Evolutionary conservation across 1,140 invertebrate genomes (phyloP), one percentile per base, ranked within the genome.

Genomic region (Armadillidium nasatum): DNA sequence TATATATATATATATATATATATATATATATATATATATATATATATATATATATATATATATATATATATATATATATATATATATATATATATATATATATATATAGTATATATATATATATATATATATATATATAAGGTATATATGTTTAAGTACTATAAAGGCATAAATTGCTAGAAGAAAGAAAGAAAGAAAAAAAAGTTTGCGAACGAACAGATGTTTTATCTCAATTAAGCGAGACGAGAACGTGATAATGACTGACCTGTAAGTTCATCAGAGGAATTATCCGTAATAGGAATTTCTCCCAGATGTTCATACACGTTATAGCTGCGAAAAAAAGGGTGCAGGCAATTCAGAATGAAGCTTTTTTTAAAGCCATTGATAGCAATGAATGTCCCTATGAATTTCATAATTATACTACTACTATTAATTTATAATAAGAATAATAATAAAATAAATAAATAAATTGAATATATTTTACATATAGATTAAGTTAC

Each of bases 31-130:
- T 33, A 33, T 33, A 33, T 33, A 60, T 15, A 15, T 60, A 60
- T n/a, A 60, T 4, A 15, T 15, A 60, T 19, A 19, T 15, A 60
- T 15, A 15, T 60, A 60, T 60, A 19, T 13, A 15, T 13, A 15
- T 60, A 15, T 15, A 15, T 15, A 60, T 60, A 60, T 60, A 60
- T 60, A 60, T 60, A 60, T 60, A 60, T 60, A 60, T 60, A 60
- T 60, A 60, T 60, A 60, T 60, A 60, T 60, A 60, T 60, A 60
- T 60, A 60, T 60, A 60, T 15, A 60, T 60, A 33, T 33, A 6
- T 6, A 1, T 33, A 33, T 33, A 33, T 33, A 33, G 6, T 33
- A 60, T 60, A 60, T 60, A 60, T 60, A 60, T 60, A 60, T 60
- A 60, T 60, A 60, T 60, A 60, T 7, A 7, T 60, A 60, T 4